These are phyloP conservation scores for Amphimallon solstitiale DNA, from an alignment of 2,888 invertebrate species.

Conservation along the genomic window DNA sequence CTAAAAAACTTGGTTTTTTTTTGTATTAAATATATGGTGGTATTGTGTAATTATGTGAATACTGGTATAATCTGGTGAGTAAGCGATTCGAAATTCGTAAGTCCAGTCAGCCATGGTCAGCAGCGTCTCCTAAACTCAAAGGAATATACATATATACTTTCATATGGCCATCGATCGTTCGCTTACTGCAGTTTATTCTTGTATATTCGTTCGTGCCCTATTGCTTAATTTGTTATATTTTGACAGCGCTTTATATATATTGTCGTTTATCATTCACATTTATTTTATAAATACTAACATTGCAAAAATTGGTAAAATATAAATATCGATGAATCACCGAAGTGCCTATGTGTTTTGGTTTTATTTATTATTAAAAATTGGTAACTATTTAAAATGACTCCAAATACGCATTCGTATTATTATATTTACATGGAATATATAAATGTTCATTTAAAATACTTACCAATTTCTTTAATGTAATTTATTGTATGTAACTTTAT, in stretches of 20 bases:
- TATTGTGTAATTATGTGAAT: no score
- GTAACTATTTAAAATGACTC: constrained; percentile 22
- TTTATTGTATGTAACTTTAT: constrained; percentile 30
- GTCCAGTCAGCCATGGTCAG: no score
- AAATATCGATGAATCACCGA: constrained; percentile 42
- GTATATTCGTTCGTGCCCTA: neutral
- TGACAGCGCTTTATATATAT: constrained; percentile 6
- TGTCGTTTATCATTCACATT: neutral
- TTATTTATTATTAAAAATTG: constrained; percentile 29
- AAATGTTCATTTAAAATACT: constrained; percentile 20
- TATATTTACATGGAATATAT: neutral
- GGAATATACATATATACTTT: no score
- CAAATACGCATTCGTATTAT: neutral
- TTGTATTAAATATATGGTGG: no score
- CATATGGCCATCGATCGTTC: no score
- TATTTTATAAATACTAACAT: constrained; percentile 31
- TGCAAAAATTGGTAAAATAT: constrained; percentile 35
- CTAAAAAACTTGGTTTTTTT: no score
- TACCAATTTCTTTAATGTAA: constrained; percentile 31
- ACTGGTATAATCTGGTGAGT: no score
- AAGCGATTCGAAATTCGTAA: no score
- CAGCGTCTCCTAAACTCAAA: no score
- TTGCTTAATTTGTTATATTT: neutral
- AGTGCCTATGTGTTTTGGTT: constrained; percentile 43
- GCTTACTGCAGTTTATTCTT: no score